Evolutionary conservation across 2,888 invertebrate genomes (phyloP).

Genomic region (Pachydiplax longipennis): DNA sequence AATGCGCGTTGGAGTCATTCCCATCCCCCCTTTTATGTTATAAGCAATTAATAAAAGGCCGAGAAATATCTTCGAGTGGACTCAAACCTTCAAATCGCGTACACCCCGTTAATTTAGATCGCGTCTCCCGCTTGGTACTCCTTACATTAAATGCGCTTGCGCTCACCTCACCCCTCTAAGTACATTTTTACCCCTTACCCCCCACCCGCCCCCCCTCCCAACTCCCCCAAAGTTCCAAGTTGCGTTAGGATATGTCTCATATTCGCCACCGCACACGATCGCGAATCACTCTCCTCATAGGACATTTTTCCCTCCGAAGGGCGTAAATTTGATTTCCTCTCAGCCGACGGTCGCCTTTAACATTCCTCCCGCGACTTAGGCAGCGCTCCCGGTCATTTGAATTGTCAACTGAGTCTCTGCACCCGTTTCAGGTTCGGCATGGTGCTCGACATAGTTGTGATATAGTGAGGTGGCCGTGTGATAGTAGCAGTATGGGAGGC

Average conservation of each 20-base stretch:
- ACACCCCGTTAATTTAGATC: not conserved
- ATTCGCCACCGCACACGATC: not conserved
- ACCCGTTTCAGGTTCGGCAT: constrained; percentile 23
- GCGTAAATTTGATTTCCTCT: no score
- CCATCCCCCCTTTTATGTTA: no score
- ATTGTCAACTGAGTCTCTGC: not conserved
- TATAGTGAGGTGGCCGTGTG: not conserved
- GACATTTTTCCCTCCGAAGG: not conserved
- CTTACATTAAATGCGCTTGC: not conserved
- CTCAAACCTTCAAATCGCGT: not conserved
- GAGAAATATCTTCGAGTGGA: not conserved
- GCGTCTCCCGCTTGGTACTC: not conserved
- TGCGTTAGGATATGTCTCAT: not conserved
- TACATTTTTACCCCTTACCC: not conserved
- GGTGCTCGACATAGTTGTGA: not conserved
- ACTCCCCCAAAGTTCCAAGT: not conserved
- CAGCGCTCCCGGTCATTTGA: no score
- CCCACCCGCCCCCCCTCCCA: not conserved
- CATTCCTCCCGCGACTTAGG: no score
- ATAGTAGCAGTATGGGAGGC: constrained; percentile 38
- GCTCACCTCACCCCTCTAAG: not conserved
- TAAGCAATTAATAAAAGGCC: not conserved
- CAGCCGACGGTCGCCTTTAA: no score
- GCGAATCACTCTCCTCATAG: not conserved
- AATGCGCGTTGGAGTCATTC: not conserved